These are phyloP conservation scores for Bubalus kerabau DNA, from an alignment of 2,113 vertebrate genomes.

Conservation along the genomic window DNA sequence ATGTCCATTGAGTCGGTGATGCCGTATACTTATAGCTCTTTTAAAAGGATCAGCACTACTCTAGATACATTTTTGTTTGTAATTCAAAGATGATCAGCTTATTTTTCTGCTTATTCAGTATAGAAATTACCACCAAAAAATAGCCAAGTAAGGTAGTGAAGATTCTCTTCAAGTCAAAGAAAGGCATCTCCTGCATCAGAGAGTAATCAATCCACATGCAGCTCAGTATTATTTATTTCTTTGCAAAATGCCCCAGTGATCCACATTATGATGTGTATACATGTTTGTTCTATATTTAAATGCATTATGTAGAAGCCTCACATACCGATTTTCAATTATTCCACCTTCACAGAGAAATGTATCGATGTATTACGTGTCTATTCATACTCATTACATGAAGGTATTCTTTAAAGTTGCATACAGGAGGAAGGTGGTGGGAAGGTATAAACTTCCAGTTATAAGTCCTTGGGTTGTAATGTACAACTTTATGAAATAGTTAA, in stretches of 20 bases:
- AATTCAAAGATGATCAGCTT: not conserved
- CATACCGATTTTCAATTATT: slow-evolving; percentile 59
- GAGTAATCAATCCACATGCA: not conserved
- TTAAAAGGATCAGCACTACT: not conserved
- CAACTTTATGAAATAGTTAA: not conserved
- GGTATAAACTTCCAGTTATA: not conserved
- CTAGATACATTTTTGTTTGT: not conserved
- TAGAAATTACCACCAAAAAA: not conserved
- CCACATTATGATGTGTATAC: not conserved
- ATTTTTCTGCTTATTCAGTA: not conserved
- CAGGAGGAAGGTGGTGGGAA: not conserved
- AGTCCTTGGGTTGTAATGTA: not conserved
- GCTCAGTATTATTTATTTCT: not conserved
- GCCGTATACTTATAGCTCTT: not conserved
- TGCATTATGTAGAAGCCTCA: slow-evolving; percentile 37
- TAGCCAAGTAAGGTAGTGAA: not conserved
- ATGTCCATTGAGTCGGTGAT: not conserved
- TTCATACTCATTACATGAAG: not conserved
- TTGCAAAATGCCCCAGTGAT: slow-evolving; percentile 58
- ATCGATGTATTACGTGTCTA: not conserved
- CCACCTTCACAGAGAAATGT: slow-evolving; percentile 13
- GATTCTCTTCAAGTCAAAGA: not conserved
- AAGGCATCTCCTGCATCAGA: not conserved
- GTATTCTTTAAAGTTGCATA: not conserved
- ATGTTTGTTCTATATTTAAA: slow-evolving; percentile 19